These are phyloP conservation scores for Furcifer pardalis DNA, from an alignment of 2,797 vertebrate species.

Conservation along the genomic window DNA sequence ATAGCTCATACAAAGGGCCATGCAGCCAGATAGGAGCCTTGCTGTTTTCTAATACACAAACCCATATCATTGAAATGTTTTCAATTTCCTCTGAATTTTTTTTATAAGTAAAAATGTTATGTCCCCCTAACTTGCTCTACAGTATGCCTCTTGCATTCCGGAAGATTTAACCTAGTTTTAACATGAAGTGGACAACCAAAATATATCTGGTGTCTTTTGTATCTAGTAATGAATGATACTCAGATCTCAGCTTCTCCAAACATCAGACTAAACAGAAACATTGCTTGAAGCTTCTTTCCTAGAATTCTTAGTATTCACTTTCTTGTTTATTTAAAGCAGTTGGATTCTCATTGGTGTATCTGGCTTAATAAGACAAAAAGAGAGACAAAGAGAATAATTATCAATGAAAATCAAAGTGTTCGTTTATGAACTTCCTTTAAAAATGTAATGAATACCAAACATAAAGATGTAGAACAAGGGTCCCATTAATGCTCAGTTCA, in stretches of 20 bases:
- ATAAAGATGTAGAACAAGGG: not conserved
- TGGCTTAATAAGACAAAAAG: not conserved
- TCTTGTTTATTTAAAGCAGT: not conserved
- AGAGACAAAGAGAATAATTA: not conserved
- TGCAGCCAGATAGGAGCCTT: not conserved
- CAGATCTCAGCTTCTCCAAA: not conserved
- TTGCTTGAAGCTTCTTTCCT: not conserved
- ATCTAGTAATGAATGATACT: not conserved
- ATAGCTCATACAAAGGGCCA: not conserved
- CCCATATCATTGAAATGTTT: not conserved
- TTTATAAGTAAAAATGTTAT: not conserved
- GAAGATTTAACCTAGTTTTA: not conserved
- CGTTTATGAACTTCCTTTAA: not conserved
- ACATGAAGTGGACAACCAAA: not conserved
- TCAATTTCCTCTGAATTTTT: not conserved
- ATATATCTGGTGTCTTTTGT: not conserved
- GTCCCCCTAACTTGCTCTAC: not conserved
- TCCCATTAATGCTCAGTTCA: not conserved
- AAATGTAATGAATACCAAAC: not conserved
- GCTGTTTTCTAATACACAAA: not conserved
- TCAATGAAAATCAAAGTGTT: constrained; percentile 26
- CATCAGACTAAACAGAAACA: constrained; percentile 1
- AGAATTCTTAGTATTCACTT: constrained; percentile 3
- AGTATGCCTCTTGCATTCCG: constrained; percentile 2
- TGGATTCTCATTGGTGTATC: constrained; percentile 8